Base-by-base conservation (phyloP, 1,140 invertebrate species). In the Orchesella cincta region DNA sequence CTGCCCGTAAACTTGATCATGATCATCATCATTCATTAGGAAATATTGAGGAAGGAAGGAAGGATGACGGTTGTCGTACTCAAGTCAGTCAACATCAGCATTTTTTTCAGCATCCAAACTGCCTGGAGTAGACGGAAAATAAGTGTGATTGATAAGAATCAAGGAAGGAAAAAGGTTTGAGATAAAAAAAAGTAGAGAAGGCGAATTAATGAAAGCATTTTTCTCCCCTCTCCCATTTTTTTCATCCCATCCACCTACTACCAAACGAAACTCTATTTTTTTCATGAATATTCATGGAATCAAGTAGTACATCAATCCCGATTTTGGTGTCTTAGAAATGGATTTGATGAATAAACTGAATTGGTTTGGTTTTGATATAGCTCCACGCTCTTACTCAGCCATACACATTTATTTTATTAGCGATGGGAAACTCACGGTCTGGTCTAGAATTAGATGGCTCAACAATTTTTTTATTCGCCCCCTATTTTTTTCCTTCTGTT, bases 1-100 rank as follows among this genome's bases (percentile, higher is more conserved):
- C n/a, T n/a, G n/a, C n/a, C n/a, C n/a, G n/a, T n/a, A n/a, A n/a
- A n/a, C n/a, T 57, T 57, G 54, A 57, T 57, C 26, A 57, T 57
- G 12, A 12, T 57, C 54, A 57, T 57, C 54, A 57, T 57, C 64
- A 71, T 70, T 76, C 64, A 54, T 67, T 76, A 67, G 62, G 26
- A 67, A 33, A n/a, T n/a, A n/a, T n/a, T n/a, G 39, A 46, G 20
- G 39, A 20, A 20, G 20, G 20, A 46, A 46, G 39, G 8, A 46
- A 12, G 20, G 20, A 46, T 12, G 39, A 46, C 39, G 39, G 8
- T 46, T n/a, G n/a, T n/a, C n/a, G n/a, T n/a, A n/a, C n/a, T n/a
- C n/a, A n/a, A n/a, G n/a, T n/a, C n/a, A 46, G 20, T 46, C 8
- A 46, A 46, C 39, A 12, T 46, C 20, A 12, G 39, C 39, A 8